These are phyloP conservation scores for Thaleichthys pacificus DNA, from an alignment of 2,797 vertebrate species.

Conservation along the genomic window DNA sequence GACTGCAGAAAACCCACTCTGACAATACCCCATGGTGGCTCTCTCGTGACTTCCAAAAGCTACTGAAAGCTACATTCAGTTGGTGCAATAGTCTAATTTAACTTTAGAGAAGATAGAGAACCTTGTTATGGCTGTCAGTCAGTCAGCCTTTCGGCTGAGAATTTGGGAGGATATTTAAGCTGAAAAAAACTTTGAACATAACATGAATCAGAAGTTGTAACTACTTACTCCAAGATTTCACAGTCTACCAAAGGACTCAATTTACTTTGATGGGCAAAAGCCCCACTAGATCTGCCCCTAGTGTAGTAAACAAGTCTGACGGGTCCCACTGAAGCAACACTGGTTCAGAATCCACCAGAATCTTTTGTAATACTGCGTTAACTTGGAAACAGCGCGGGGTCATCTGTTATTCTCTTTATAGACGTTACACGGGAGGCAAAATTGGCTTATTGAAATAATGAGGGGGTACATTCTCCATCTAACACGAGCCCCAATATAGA, in stretches of 20 bases:
- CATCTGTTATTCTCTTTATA: constrained; percentile 76
- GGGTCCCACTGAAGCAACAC: neutral
- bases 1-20: constrained; percentile 43
- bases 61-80: constrained; percentile 53
- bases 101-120: constrained; percentile 31
- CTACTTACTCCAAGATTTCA: constrained; percentile 46
- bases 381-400: constrained; percentile 67
- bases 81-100: constrained; percentile 38
- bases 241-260: constrained; percentile 56
- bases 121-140: constrained; percentile 59
- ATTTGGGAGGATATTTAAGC: constrained; percentile 42
- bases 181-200: constrained; percentile 37
- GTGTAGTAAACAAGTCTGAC: constrained; percentile 50
- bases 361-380: constrained; percentile 72
- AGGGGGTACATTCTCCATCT: constrained; percentile 56
- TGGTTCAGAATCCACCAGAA: constrained; percentile 47
- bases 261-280: constrained; percentile 45
- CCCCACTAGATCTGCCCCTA: constrained; percentile 35
- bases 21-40: constrained; percentile 39
- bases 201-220: constrained; percentile 29
- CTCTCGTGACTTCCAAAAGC: constrained; percentile 41
- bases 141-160: constrained; percentile 66
- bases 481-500: constrained; percentile 29
- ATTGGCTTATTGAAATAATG: constrained; percentile 75
- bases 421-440: constrained; percentile 63